Evolutionary conservation across 2,888 invertebrate genomes (phyloP).

Genomic region (Dicranocentrus wangi): DNA sequence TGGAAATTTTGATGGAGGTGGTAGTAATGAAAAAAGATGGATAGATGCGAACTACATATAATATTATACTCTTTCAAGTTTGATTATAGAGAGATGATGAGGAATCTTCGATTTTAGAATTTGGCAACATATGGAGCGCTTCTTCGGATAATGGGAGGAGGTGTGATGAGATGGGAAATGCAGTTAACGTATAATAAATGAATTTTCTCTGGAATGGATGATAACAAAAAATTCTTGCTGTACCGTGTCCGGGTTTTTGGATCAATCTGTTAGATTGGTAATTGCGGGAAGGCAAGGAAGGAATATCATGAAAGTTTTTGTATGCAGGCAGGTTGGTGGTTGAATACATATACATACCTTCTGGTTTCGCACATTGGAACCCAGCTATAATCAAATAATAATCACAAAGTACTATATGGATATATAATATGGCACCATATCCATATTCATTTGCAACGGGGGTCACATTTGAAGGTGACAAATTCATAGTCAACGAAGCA

Average conservation of each 20-base stretch:
- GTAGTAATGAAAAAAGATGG: slow-evolving; percentile 11
- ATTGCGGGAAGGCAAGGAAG: too few species aligned
- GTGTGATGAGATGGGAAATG: slow-evolving; percentile 35
- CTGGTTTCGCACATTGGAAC: too few species aligned
- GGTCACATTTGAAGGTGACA: slow-evolving; percentile 41
- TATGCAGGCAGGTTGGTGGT: too few species aligned
- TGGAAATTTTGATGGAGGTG: background rate
- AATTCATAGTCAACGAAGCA: slow-evolving; percentile 45
- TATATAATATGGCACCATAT: background rate
- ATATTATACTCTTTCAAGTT: slow-evolving; percentile 12
- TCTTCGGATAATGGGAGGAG: slow-evolving; percentile 33
- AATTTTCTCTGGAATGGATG: slow-evolving; percentile 9
- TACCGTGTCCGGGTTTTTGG: background rate
- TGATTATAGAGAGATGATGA: slow-evolving; percentile 9
- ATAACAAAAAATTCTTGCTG: background rate
- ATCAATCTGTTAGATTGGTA: too few species aligned
- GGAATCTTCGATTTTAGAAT: background rate
- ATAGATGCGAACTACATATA: background rate
- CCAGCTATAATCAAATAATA: too few species aligned
- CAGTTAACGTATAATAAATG: slow-evolving; percentile 18
- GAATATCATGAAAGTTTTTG: too few species aligned
- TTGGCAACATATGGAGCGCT: too few species aligned
- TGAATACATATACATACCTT: too few species aligned
- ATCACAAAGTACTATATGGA: too few species aligned
- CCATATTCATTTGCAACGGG: background rate